Conservation (phyloP, 2,888 invertebrate species). For the Rhingia campestris region DNA sequence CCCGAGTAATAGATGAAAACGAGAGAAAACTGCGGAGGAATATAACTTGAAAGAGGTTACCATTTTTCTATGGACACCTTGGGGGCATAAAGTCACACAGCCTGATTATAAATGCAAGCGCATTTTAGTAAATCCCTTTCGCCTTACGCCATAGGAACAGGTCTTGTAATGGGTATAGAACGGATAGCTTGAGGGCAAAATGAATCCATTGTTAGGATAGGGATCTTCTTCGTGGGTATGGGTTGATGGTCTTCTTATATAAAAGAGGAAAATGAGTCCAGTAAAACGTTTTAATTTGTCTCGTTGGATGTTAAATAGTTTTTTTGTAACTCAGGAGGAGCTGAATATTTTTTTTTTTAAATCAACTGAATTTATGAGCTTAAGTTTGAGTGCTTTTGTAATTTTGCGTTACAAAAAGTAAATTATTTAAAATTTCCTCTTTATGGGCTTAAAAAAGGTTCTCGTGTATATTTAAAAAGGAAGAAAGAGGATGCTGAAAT, state of each 20-base stretch:
- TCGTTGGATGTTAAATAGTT: constrained; percentile 43
- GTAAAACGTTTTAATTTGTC: constrained; percentile 73
- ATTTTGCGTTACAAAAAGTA: constrained; percentile 17
- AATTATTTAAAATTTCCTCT: constrained; percentile 52
- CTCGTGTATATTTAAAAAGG: not conserved
- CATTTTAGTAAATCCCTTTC: constrained; percentile 56
- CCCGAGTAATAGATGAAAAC: constrained; percentile 44
- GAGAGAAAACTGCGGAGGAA: constrained; percentile 41
- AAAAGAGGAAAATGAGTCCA: constrained; percentile 59
- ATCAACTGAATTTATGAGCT: constrained; percentile 55
- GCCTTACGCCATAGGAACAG: constrained; percentile 25
- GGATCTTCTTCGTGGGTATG: constrained; percentile 66
- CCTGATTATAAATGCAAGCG: constrained; percentile 73
- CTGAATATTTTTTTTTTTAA: too few relatives aligned
- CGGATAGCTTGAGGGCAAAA: constrained; percentile 21
- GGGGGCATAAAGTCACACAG: constrained; percentile 69
- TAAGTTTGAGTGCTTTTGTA: constrained; percentile 49
- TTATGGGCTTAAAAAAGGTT: constrained; percentile 21
- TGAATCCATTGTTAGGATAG: constrained; percentile 63
- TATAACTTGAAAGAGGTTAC: constrained; percentile 56
- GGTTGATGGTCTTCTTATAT: constrained; percentile 58
- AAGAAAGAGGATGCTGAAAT: constrained; percentile 46
- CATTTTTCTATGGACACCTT: constrained; percentile 65
- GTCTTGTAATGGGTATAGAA: not conserved
- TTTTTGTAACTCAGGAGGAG: constrained; percentile 52